Evolutionary conservation across 1,140 invertebrate genomes (phyloP), one percentile per base, ranked within the genome.

Genomic region (Tetranychus cinnabarinus): DNA sequence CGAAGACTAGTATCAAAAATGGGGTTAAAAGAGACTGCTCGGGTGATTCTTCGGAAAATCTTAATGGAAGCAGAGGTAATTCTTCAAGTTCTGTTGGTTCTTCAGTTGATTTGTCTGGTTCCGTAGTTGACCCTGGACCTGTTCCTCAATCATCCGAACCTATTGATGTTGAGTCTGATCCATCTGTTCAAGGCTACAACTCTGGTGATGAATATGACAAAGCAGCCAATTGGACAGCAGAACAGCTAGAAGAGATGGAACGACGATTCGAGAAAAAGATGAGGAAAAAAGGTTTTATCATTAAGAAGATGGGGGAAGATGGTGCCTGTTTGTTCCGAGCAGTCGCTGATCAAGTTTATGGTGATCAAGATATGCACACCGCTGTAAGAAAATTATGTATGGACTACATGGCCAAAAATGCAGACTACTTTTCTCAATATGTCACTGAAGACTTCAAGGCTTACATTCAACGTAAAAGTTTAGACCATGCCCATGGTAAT

Each of bases 281-380:
- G 74, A 75, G 79, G 48, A 82, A 80, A 68, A 78, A 81, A 66
- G 86, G 86, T 50, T 83, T 84, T 67, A 76, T 81, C 58, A 82
- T 93, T n/a, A 89, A 88, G 69, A 79, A 83, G 64, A 90, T 92
- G 79, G 81, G 80, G 61, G 85, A 90, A 72, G 88, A 93, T 75
- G 89, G 88, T n/a, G 87, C 88, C 35, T 93, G 88, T 71, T 71
- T 93, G 8, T 93, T 93, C 71, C 75, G 89, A 67, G 85, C 89
- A 31, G 86, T 92, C 76, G 87, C 88, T 63, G 85, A 91, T 73
- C 88, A 92, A 75, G 82, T 93, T 42, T 92, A 86, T 72, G 88
- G 89, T 5, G 87, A 92, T 72, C 85, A 92, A 75, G 88, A 89
- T 68, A 88, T 91, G 84, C 88, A 93, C 72, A 75, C 77, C 61